phyloP scores from a whole-genome alignment of 2,888 invertebrate species.

The Clitarchus hookeri region DNA sequence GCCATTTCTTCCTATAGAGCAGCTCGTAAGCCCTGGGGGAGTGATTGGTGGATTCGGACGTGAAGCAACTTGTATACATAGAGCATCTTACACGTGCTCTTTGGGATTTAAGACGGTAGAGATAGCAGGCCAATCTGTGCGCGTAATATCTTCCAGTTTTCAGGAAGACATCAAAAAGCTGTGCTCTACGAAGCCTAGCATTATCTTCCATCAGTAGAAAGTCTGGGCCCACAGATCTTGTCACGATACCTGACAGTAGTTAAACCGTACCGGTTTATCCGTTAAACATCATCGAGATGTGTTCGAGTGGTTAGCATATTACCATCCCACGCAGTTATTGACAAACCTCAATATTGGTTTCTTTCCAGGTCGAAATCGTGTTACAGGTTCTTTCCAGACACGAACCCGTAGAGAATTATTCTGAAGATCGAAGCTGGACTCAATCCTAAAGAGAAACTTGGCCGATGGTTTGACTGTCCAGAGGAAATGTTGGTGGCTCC shows the following conservation, averaged over 20 bases:
- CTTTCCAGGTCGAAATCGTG: neutral
- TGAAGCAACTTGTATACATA: no score
- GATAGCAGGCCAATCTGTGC: no score
- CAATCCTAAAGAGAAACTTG: neutral
- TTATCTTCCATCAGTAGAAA: neutral
- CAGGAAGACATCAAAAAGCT: no score
- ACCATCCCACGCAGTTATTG: neutral
- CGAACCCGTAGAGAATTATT: neutral
- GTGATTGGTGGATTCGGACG: no score
- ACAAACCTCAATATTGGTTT: neutral
- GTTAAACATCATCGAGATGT: neutral
- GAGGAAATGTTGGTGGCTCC: constrained; percentile 11
- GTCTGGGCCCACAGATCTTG: neutral
- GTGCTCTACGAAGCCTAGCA: no score
- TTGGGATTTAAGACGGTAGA: no score
- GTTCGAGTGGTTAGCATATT: neutral
- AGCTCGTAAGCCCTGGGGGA: no score
- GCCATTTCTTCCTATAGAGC: no score
- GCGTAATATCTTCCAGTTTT: no score
- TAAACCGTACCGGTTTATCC: neutral
- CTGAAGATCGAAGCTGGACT: neutral
- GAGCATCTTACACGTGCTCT: no score
- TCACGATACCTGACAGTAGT: neutral
- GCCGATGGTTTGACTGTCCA: neutral
- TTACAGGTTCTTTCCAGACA: constrained; percentile 19